phyloP scores from a whole-genome alignment of 1,140 invertebrate genomes.

The Meloidogyne hapla region DNA sequence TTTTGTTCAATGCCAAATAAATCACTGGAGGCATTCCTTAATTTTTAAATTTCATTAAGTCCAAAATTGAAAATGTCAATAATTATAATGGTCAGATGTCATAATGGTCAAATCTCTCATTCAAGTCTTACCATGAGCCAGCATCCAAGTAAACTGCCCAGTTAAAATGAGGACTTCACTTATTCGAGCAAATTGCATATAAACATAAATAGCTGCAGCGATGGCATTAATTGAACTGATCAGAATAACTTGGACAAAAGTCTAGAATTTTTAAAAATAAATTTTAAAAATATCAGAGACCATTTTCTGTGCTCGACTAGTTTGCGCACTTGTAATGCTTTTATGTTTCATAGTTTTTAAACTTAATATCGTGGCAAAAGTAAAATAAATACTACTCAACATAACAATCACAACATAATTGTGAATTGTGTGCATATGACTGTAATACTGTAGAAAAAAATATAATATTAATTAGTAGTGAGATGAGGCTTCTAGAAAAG shows the following conservation, averaged over 20 bases:
- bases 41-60: neutral
- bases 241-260: conserved; percentile 37
- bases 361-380: conserved; percentile 26
- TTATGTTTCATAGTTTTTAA: conserved; percentile 24
- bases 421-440: conserved; percentile 32
- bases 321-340: neutral
- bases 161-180: conserved; percentile 34
- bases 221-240: conserved; percentile 34
- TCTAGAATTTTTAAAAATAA: conserved; percentile 15
- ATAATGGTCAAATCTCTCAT: too few species aligned
- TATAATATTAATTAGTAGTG: too few species aligned
- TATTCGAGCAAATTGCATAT: conserved; percentile 35
- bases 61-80: too few species aligned
- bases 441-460: conserved; percentile 27
- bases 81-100: too few species aligned
- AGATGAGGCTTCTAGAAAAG: too few species aligned
- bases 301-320: conserved; percentile 5
- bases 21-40: neutral
- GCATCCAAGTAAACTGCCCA: conserved; percentile 29
- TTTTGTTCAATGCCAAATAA: neutral
- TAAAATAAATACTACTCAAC: conserved; percentile 22
- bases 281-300: neutral
- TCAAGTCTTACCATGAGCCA: conserved; percentile 38
- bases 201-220: conserved; percentile 32
- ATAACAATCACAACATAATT: conserved; percentile 17